Conservation (phyloP, 2,113 vertebrate genomes). For the Oryzias woworae region DNA sequence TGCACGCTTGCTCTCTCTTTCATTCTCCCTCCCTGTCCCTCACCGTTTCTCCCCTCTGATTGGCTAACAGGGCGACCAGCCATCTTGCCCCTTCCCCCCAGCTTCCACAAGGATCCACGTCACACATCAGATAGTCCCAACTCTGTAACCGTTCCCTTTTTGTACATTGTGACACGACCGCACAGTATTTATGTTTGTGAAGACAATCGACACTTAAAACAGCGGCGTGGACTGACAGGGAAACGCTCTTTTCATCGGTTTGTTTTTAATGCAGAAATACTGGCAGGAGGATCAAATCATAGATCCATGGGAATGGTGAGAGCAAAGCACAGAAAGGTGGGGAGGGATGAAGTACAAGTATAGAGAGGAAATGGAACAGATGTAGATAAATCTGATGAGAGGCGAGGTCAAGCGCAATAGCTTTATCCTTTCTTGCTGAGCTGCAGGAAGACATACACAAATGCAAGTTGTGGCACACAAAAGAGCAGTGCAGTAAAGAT, state of each 20-base stretch:
- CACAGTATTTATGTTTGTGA: conserved; percentile 14
- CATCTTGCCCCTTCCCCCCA: conserved; percentile 52
- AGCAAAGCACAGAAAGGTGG: conserved; percentile 26
- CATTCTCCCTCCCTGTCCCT: conserved; percentile 35
- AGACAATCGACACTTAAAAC: conserved; percentile 43
- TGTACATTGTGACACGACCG: conserved; percentile 16
- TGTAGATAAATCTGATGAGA: conserved; percentile 51
- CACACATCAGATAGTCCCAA: conserved; percentile 54
- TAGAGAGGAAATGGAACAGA: conserved; percentile 49
- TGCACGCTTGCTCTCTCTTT: conserved; percentile 26
- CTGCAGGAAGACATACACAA: conserved; percentile 36
- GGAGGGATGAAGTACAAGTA: conserved; percentile 28
- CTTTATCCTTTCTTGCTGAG: conserved; percentile 22
- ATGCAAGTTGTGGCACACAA: conserved; percentile 1
- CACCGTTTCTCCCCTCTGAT: conserved; percentile 55
- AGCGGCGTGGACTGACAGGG: neutral
- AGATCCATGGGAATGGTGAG: conserved; percentile 66
- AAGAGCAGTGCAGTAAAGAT: neutral
- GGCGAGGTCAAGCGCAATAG: conserved; percentile 20
- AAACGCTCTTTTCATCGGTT: conserved; percentile 32
- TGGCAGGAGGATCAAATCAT: conserved; percentile 45
- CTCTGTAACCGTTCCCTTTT: conserved; percentile 40
- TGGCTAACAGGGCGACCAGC: conserved; percentile 53
- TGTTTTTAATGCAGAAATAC: conserved; percentile 31
- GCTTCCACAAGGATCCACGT: conserved; percentile 68